A percentile compares a stretch with the other conserved stretches of the same genome.
Evolutionary conservation across 2,113 vertebrate genomes (phyloP).

Genomic region (Uria lomvia): DNA sequence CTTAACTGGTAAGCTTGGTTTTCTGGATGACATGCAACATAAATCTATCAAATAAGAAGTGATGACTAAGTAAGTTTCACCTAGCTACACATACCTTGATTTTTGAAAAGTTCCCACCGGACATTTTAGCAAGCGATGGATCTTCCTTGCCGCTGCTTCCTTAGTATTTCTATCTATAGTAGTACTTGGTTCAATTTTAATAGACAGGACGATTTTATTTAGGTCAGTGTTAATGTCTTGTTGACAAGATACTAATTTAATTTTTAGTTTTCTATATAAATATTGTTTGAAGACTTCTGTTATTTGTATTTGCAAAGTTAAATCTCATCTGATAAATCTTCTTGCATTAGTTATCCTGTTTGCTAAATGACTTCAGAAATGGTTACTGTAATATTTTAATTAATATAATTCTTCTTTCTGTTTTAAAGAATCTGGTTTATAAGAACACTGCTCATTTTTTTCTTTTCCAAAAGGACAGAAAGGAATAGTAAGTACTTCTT

Average conservation of each 20-base stretch:
- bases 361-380: neutral
- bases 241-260: neutral
- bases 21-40: neutral
- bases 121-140: neutral
- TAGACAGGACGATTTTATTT: neutral
- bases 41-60: neutral
- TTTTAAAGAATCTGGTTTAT: slow-evolving; percentile 87
- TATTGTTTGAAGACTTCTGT: neutral
- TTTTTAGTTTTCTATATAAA: neutral
- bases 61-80: neutral
- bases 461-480: slow-evolving; percentile 91
- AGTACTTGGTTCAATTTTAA: neutral
- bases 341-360: neutral
- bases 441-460: slow-evolving; percentile 87
- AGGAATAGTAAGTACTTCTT: slow-evolving; percentile 88
- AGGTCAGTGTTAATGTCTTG: neutral
- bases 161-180: neutral
- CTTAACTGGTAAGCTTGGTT: neutral
- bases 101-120: neutral
- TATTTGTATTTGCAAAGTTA: neutral
- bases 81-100: neutral
- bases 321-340: neutral
- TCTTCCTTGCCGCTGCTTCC: neutral
- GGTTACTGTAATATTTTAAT: neutral
- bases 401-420: slow-evolving; percentile 24